Evolutionary conservation across 2,888 invertebrate species (phyloP).

Genomic region (Hermaeophaga mercurialis): DNA sequence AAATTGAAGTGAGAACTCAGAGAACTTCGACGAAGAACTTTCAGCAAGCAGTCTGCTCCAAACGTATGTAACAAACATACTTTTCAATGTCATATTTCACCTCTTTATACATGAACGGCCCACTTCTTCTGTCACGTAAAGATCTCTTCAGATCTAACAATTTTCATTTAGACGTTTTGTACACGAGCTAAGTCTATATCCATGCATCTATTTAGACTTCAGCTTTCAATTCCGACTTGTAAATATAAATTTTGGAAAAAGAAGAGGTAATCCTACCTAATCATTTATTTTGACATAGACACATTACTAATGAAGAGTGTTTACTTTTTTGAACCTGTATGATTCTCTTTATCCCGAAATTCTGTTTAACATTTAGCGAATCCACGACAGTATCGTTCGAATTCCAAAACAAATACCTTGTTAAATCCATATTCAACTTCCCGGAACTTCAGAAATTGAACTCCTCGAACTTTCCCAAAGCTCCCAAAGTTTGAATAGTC

Average conservation of each 20-base stretch:
- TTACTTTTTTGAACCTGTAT: no score
- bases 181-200: no score
- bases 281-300: no score
- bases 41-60: slow-evolving; percentile 2
- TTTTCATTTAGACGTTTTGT: no score
- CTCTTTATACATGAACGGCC: neutral
- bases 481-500: slow-evolving; percentile 25
- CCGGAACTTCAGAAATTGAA: slow-evolving; percentile 28
- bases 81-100: slow-evolving; percentile 12
- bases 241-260: no score
- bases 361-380: slow-evolving; percentile 3
- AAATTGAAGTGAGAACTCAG: slow-evolving; percentile 22
- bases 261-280: no score
- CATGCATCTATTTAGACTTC: no score
- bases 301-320: no score
- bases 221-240: no score
- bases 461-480: slow-evolving; percentile 26
- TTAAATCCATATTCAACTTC: slow-evolving; percentile 25
- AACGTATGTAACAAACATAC: slow-evolving; percentile 4
- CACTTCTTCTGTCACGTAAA: no score
- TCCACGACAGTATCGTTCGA: slow-evolving; percentile 9
- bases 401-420: slow-evolving; percentile 17
- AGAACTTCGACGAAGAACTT: slow-evolving; percentile 15
- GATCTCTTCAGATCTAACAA: no score
- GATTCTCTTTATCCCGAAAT: neutral